Conservation (phyloP, 2,888 invertebrate species). For the Hermodice carunculata region DNA sequence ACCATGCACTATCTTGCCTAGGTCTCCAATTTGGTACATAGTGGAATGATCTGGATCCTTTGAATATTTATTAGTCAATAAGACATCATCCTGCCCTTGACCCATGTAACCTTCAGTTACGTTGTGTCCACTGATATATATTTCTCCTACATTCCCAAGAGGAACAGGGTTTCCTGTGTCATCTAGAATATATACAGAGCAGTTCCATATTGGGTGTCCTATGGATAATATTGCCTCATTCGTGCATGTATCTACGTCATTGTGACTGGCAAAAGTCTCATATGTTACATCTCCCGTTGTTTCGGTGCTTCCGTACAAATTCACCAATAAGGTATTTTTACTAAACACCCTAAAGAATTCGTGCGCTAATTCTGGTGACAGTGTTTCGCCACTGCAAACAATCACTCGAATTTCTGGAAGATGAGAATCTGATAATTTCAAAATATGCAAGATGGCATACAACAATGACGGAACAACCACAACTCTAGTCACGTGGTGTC, state of each 20-base stretch:
- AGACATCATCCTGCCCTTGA: background rate
- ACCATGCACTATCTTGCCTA: slow-evolving; percentile 80
- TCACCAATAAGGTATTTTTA: slow-evolving; percentile 78
- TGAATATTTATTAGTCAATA: too few species aligned
- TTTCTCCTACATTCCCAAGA: slow-evolving; percentile 83
- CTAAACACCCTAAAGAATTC: slow-evolving; percentile 69
- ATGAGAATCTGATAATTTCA: too few species aligned
- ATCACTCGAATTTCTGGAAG: too few species aligned
- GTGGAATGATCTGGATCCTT: background rate
- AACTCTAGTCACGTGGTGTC: slow-evolving; percentile 70
- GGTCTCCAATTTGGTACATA: slow-evolving; percentile 88
- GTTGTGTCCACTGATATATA: slow-evolving; percentile 85
- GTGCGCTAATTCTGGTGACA: slow-evolving; percentile 1
- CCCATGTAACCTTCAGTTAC: slow-evolving; percentile 83
- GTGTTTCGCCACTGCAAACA: slow-evolving; percentile 22
- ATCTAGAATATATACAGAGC: slow-evolving; percentile 84
- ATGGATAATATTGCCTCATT: slow-evolving; percentile 81
- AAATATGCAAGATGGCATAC: too few species aligned
- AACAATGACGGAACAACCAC: slow-evolving; percentile 89
- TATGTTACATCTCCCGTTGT: slow-evolving; percentile 92
- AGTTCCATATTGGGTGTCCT: slow-evolving; percentile 86
- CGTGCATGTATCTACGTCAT: slow-evolving; percentile 45
- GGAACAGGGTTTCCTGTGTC: slow-evolving; percentile 79
- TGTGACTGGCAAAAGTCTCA: slow-evolving; percentile 76
- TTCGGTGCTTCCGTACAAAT: slow-evolving; percentile 93